Conservation (phyloP, 2,888 invertebrate species). For the Lasius fuliginosus region DNA sequence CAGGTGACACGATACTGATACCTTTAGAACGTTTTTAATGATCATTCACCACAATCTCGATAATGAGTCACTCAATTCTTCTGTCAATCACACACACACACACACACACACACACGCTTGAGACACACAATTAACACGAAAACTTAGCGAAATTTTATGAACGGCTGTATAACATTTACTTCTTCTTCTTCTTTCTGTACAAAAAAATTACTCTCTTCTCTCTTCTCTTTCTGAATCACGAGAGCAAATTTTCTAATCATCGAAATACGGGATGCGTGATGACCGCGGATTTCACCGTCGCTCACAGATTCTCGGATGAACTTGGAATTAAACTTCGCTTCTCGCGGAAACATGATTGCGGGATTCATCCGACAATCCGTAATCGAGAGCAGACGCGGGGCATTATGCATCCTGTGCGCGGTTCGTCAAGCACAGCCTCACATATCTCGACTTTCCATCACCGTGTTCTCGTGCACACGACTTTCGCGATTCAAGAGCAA, state of each 20-base stretch:
- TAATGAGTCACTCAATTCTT: conserved; percentile 45
- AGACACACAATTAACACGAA: conserved; percentile 48
- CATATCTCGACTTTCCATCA: conserved; percentile 35
- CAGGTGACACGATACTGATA: conserved; percentile 90
- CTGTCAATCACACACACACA: conserved; percentile 52
- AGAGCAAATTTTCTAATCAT: conserved; percentile 27
- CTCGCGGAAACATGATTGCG: neutral
- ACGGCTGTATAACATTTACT: neutral
- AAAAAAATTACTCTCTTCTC: neutral
- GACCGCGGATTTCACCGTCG: neutral
- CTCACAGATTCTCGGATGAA: conserved; percentile 1
- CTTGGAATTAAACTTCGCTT: neutral
- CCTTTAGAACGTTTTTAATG: conserved; percentile 68
- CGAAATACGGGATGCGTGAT: neutral
- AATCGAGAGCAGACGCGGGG: conserved; percentile 4
- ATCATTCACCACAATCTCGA: conserved; percentile 65
- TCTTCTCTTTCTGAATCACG: conserved; percentile 12
- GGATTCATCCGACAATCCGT: conserved; percentile 21
- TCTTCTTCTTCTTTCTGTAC: too few relatives aligned
- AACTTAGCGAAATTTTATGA: conserved; percentile 2
- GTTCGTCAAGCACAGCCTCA: conserved; percentile 19
- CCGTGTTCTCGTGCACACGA: conserved; percentile 12
- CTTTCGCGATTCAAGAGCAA: conserved; percentile 19
- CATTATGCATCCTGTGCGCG: neutral
- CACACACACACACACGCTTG: conserved; percentile 62